Conservation (phyloP, 2,888 invertebrate genomes). For the Hypomecis atomaria region DNA sequence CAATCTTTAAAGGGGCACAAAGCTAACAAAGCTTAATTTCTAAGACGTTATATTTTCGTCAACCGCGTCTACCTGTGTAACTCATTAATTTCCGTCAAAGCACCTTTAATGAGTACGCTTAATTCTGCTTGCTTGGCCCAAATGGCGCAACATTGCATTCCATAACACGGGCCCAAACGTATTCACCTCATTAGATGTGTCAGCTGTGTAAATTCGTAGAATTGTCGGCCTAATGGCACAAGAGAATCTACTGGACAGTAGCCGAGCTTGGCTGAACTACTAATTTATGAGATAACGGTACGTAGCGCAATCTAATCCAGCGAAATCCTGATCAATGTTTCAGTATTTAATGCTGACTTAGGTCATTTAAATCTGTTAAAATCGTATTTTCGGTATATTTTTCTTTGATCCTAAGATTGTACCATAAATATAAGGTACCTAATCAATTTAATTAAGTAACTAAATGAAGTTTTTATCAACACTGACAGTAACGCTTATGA, state of each 20-base stretch:
- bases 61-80: slow-evolving; percentile 33
- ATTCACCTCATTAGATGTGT: slow-evolving; percentile 61
- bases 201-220: slow-evolving; percentile 59
- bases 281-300: neutral
- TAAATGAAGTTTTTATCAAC: too few relatives aligned
- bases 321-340: neutral
- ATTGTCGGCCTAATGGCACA: slow-evolving; percentile 53
- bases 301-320: too few relatives aligned
- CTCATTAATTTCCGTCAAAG: slow-evolving; percentile 46
- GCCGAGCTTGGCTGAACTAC: slow-evolving; percentile 2
- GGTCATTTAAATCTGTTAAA: too few relatives aligned
- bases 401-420: too few relatives aligned
- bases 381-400: too few relatives aligned
- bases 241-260: slow-evolving; percentile 24
- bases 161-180: slow-evolving; percentile 56
- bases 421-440: too few relatives aligned
- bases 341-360: too few relatives aligned
- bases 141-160: slow-evolving; percentile 59
- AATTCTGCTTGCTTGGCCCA: slow-evolving; percentile 55
- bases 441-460: too few relatives aligned
- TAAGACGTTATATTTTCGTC: slow-evolving; percentile 13
- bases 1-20: neutral
- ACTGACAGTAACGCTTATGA: too few relatives aligned
- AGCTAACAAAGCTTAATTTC: slow-evolving; percentile 17
- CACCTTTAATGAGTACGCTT: slow-evolving; percentile 55